Evolutionary conservation across 53 echinoderm and acorn worm genomes (phyloP), one percentile per base, ranked within the genome.

Genomic region (Mesocentrotus franciscanus): DNA sequence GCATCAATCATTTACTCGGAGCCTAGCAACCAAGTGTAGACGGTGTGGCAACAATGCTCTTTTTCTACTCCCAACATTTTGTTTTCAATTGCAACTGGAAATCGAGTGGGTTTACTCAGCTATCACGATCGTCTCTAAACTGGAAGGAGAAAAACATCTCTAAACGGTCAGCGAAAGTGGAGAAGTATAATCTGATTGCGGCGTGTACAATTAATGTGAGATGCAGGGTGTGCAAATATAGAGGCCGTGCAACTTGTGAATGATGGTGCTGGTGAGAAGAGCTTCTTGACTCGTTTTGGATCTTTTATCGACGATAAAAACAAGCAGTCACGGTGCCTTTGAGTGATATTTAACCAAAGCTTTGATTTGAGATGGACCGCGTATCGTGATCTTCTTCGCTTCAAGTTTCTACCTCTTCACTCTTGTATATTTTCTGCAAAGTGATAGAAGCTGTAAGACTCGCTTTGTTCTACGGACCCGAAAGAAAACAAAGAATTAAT

Each of bases 31-130:
- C 61, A 76, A 57, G 60, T 14, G 60, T 83, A 81, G 78, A 81
- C 93, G 81, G 56, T 59, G 22, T 16, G 56, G 78, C 93, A 93
- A 93, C 78, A 49, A 49, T 30, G 58, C 56, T 81, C 59, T 61
- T 93, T 36, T 64, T 34, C 32, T 24, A 17, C 68, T 56, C 42
- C 57, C 33, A 60, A 61, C 35, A 81, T 93, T 64, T 72, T 56
- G 15, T 79, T 81, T 57, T 58, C 81, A 14, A 56, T 56, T 27
- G 30, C 34, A 30, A 59, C 79, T 26, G 79, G 22, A 61, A 29
- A 78, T 93, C 93, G 58, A 93, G 93, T 93, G 66, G 35, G 93
- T 93, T 81, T 93, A 60, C 93, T 93, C 93, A 93, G 93, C 93
- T 61, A 81, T 39, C 76, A 29, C 83, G 24, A 33, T 61, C 56